Base-by-base conservation (phyloP, 2,888 invertebrate genomes). In the Vandiemenella viatica region DNA sequence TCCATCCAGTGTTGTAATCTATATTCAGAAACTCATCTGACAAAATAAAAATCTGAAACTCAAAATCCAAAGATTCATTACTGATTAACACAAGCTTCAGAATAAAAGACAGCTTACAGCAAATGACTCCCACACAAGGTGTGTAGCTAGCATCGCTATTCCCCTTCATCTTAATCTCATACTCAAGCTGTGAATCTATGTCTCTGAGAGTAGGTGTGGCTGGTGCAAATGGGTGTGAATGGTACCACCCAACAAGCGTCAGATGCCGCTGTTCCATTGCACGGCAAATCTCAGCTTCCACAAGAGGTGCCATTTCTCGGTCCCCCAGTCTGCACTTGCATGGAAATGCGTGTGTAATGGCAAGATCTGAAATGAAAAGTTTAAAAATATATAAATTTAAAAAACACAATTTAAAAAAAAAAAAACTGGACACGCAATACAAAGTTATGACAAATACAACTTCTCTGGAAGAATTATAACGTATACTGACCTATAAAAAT, bases 101-200 rank as follows among this genome's bases (percentile, higher is more conserved):
- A n/a, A n/a, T n/a, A n/a, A n/a, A n/a, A n/a, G n/a, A 32, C 32
- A 32, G n/a, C 85, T 80, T 73, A 93, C 92, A 90, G 61, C 89
- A 82, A 61, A 95, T 90, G 42, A 93, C 74, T 47, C 91, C 93
- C 58, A 95, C 77, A 62, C 93, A 93, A 4, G 95, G 95, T 37
- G 85, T 83, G 61, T 93, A 95, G n/a, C 83, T 86, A 55, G 86
- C 82, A 69, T 92, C 91, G 22, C 83, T 84, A 3, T 82, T 79
- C 3, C 93, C 93, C 59, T 91, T 86, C 87, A 95, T 88, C 63
- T 83, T 83, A 49, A 95, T 86, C 68, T 96, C 91, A 68, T 93
- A 92, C 60, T 93, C 92, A 55, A 96, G 69, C 67, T 96, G 95
- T 50, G 86, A 81, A 63, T 93, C 91, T 50, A 93, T 85, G 64